Conservation (phyloP, 2,888 invertebrate genomes). For the Chaetogeoica ovagalla region DNA sequence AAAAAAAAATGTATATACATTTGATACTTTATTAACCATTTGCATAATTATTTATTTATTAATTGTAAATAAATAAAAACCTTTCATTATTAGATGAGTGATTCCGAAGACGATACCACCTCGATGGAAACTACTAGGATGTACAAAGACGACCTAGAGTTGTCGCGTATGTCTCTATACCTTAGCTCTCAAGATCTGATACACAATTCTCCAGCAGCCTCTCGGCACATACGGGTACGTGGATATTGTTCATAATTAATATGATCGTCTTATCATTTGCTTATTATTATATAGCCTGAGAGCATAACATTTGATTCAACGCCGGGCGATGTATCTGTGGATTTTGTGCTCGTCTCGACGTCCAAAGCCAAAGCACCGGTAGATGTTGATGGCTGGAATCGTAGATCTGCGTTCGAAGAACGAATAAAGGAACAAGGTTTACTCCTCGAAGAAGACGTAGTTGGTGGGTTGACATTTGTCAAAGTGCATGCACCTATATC, state of each 20-base stretch:
- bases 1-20: no score
- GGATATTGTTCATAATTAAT: neutral
- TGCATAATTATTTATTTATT: neutral
- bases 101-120: conserved; percentile 32
- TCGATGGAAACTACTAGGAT: conserved; percentile 48
- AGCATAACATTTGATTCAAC: conserved; percentile 43
- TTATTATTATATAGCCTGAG: conserved; percentile 17
- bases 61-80: neutral
- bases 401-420: conserved; percentile 54
- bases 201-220: conserved; percentile 21
- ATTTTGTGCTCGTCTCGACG: conserved; percentile 52
- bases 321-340: conserved; percentile 39
- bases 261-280: neutral
- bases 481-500: conserved; percentile 86
- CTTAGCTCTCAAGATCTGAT: conserved; percentile 44
- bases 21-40: no score
- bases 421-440: conserved; percentile 54
- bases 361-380: conserved; percentile 44
- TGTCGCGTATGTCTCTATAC: conserved; percentile 46
- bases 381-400: conserved; percentile 50
- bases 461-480: conserved; percentile 62
- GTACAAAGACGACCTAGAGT: conserved; percentile 46
- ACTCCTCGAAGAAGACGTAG: conserved; percentile 53
- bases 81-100: conserved; percentile 36
- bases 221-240: conserved; percentile 23